Evolutionary conservation across 2,888 invertebrate species (phyloP).

Genomic region (Ornithoptera alexandrae): DNA sequence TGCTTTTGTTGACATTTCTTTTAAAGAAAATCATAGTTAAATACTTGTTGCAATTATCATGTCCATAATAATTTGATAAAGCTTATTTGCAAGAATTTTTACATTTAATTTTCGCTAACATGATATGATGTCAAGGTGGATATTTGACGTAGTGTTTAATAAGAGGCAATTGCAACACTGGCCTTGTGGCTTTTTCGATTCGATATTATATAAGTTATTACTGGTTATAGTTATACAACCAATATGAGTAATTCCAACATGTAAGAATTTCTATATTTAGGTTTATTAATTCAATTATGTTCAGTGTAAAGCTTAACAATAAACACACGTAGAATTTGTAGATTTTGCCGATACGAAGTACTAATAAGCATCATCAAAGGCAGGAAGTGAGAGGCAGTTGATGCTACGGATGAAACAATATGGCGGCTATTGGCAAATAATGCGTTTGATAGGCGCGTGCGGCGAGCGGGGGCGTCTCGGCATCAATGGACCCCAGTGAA

Average conservation of each 20-base stretch:
- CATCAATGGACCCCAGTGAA: constrained; percentile 72
- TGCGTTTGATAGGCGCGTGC: constrained; percentile 63
- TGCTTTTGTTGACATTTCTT: too few species aligned
- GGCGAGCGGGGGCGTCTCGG: constrained; percentile 63
- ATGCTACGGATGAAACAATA: constrained; percentile 68
- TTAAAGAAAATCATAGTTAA: too few species aligned
- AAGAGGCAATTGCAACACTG: constrained; percentile 17
- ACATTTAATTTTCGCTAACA: constrained; percentile 6
- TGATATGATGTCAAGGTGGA: constrained; percentile 21
- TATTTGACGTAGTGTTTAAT: constrained; percentile 1
- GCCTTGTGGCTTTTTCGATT: constrained; percentile 16
- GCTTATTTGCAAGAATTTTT: constrained; percentile 1
- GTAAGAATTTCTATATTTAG: neutral
- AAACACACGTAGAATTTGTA: constrained; percentile 24
- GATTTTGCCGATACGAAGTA: constrained; percentile 33
- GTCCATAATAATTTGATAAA: too few species aligned
- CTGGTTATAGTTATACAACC: constrained; percentile 39
- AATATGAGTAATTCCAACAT: neutral
- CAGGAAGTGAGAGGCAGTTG: constrained; percentile 68
- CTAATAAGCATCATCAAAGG: constrained; percentile 40
- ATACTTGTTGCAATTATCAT: too few species aligned
- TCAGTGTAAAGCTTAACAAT: constrained; percentile 21
- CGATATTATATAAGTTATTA: constrained; percentile 34
- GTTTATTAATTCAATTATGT: constrained; percentile 20
- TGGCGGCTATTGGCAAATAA: constrained; percentile 45